phyloP scores from a whole-genome alignment of 2,888 invertebrate genomes.

The Hyposoter didymator region DNA sequence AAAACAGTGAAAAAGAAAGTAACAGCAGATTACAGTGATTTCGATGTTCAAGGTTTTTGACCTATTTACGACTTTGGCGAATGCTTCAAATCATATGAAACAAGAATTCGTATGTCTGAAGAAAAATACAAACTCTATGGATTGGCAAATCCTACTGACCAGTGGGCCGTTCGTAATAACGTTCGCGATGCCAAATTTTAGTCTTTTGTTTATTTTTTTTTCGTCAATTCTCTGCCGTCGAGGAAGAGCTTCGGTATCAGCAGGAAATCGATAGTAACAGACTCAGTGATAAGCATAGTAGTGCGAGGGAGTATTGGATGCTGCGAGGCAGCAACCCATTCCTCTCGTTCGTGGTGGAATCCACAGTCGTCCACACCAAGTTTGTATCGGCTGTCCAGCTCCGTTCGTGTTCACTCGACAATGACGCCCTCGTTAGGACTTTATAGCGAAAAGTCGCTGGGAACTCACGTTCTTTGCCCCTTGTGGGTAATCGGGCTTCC shows the following conservation, averaged over 20 bases:
- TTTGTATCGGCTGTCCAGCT: conserved; percentile 52
- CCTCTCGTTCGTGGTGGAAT: conserved; percentile 58
- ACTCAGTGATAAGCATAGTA: conserved; percentile 48
- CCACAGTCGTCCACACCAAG: conserved; percentile 37
- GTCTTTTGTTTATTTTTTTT: background rate
- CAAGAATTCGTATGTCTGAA: conserved; percentile 38
- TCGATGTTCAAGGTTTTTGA: conserved; percentile 30
- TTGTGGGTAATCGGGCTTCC: conserved; percentile 44
- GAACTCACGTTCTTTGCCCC: conserved; percentile 31
- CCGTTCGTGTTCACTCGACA: conserved; percentile 57
- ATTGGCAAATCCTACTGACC: conserved; percentile 9
- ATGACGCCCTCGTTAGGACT: conserved; percentile 62
- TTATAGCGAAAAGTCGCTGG: conserved; percentile 43
- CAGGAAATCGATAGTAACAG: conserved; percentile 29
- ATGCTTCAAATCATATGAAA: conserved; percentile 44
- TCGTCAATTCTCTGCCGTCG: background rate
- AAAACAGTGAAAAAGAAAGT: background rate
- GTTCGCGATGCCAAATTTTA: conserved; percentile 33
- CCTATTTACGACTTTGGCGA: conserved; percentile 40
- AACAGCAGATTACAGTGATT: background rate
- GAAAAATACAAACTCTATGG: conserved; percentile 18
- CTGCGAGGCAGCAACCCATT: conserved; percentile 51
- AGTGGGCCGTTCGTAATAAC: conserved; percentile 14
- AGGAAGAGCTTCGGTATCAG: background rate
- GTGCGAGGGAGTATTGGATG: conserved; percentile 18